A percentile compares a stretch with the other conserved stretches of the same genome.
Evolutionary conservation across 2,797 vertebrate species (phyloP).

Genomic region (Neoniphon sammara): DNA sequence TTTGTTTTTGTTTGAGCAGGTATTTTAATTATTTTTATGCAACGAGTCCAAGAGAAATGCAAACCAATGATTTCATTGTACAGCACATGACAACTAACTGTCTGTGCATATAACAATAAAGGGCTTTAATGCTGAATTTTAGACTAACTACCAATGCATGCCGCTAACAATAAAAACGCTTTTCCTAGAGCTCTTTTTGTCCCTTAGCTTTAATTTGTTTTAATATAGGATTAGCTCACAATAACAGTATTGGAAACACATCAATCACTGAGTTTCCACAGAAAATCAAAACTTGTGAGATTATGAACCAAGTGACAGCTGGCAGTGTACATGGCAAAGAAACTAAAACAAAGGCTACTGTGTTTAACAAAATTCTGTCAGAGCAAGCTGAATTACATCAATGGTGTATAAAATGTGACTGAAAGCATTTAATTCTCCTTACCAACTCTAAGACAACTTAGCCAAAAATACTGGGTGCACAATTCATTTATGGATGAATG

Average conservation of each 20-base stretch:
- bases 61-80: too few species aligned
- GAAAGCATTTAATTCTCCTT: slow-evolving; percentile 57
- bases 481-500: slow-evolving; percentile 50
- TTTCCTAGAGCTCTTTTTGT: not conserved
- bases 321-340: slow-evolving; percentile 14
- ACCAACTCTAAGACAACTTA: slow-evolving; percentile 65
- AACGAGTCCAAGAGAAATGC: too few species aligned
- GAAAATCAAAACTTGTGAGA: not conserved
- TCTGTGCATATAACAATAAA: too few species aligned
- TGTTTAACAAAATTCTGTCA: slow-evolving; percentile 41
- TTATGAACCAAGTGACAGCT: not conserved
- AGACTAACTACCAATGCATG: slow-evolving; percentile 7
- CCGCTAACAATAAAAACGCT: not conserved
- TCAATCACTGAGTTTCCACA: not conserved
- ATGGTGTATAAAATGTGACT: slow-evolving; percentile 54
- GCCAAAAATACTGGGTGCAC: slow-evolving; percentile 50
- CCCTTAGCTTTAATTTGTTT: slow-evolving; percentile 1
- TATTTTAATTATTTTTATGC: too few species aligned
- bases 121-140: too few species aligned
- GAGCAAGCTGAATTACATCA: slow-evolving; percentile 44
- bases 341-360: slow-evolving; percentile 33
- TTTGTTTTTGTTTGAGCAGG: too few species aligned
- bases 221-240: not conserved
- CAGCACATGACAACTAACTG: too few species aligned
- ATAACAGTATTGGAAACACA: not conserved